phyloP scores from a whole-genome alignment of 2,113 vertebrate genomes.

The Aldabrachelys gigantea region DNA sequence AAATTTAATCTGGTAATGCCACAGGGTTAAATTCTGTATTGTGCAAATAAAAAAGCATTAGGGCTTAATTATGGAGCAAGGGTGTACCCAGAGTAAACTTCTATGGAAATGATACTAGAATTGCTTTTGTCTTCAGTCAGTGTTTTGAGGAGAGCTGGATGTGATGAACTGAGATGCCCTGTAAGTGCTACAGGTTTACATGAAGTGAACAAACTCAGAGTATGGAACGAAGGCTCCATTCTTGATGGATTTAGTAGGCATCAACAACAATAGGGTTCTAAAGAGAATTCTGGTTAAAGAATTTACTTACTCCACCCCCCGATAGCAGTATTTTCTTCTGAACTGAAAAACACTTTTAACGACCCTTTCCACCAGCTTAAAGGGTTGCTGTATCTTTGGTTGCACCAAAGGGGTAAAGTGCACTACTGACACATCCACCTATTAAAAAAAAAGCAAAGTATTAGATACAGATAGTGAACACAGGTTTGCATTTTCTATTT shows the following conservation, averaged over 20 bases:
- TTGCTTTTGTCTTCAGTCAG: not conserved
- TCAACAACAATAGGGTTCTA: not conserved
- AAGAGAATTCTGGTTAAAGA: not conserved
- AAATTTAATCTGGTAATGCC: not conserved
- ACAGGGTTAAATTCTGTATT: not conserved
- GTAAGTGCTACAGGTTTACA: not conserved
- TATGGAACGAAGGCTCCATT: not conserved
- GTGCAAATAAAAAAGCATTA: not conserved
- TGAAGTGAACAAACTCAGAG: not conserved
- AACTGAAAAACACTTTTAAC: conserved; percentile 91
- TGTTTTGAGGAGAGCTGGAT: not conserved
- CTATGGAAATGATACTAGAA: not conserved
- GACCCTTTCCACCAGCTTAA: conserved; percentile 93
- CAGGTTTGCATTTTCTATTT: not conserved
- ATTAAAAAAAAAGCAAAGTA: not conserved
- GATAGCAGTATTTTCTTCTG: conserved; percentile 91
- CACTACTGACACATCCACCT: conserved; percentile 96
- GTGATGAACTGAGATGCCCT: not conserved
- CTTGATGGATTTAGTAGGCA: not conserved
- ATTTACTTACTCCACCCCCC: conserved; percentile 87
- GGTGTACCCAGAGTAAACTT: not conserved
- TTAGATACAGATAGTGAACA: not conserved
- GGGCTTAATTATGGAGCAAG: not conserved
- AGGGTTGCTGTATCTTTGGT: conserved; percentile 92
- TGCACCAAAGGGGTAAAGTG: conserved; percentile 89